Evolutionary conservation across 2,113 vertebrate genomes (phyloP), one percentile per base, ranked within the genome.

Genomic region (Beaufortia kweichowensis): DNA sequence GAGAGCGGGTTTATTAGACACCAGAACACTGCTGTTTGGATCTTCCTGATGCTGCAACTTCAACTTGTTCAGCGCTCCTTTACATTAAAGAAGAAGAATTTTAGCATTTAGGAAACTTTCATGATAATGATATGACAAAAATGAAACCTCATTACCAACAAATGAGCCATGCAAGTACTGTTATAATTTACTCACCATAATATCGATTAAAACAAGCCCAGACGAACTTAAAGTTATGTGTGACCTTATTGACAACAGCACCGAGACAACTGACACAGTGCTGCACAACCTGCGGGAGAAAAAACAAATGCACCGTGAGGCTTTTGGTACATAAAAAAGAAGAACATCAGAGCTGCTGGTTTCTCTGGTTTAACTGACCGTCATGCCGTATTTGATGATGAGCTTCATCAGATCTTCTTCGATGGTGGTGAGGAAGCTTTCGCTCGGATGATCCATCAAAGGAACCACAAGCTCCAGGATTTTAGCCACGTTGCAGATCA

Each of bases 321-420:
- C 57, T 62, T 14, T 4, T 24, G 12, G 2, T 14, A 0, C 12
- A 31, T 19, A 50, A 53, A 68, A 19, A 11, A 6, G 8, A 26
- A 14, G 11, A 28, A 68, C 65, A 14, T 14, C 28, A 68, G 64
- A 66, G 64, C 24, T 46, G 41, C 2, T 21, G 28, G 48, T 15
- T 53, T 1, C 7, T 9, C 2, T 2, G 21, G 19, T 9, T 15
- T 10, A 31, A 81, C 93, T 78, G 85, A 98, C 97, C 56, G 97
- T 98, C 97, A 99, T 99, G 92, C 97, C 97, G 0, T 98, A 95
- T 94, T 98, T 99, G 87, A 99, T 96, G 86, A 99, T 99, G 39
- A 99, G 95, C 81, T 99, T 99, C 97, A 99, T 99, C 24, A 99
- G 94, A 89, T 99, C 97, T 90, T 99, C 97, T 89, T 99, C 97